A percentile compares a stretch with the other conserved stretches of the same genome.
These are phyloP conservation scores for Verasper variegatus DNA, from an alignment of 2,113 vertebrate species.

Conservation along the genomic window DNA sequence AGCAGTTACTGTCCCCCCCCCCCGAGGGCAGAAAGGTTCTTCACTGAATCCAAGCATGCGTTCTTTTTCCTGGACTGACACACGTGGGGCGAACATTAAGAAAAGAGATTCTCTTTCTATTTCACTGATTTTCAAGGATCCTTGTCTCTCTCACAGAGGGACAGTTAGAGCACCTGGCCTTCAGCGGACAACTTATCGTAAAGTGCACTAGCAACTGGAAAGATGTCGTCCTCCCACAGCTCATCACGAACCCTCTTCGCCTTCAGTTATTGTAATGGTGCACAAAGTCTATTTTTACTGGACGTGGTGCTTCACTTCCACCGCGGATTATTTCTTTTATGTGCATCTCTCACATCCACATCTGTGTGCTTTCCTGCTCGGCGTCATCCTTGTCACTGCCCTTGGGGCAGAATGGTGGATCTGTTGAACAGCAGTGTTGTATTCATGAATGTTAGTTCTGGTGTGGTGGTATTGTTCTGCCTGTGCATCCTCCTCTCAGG, in stretches of 20 bases:
- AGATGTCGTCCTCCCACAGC: not conserved
- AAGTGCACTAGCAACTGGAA: not conserved
- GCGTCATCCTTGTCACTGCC: conserved; percentile 9
- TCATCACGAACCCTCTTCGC: not conserved
- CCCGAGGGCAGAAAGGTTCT: not conserved
- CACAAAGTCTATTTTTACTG: not conserved
- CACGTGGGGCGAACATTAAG: too few relatives aligned
- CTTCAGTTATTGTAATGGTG: not conserved
- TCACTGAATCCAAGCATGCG: not conserved
- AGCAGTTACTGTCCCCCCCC: not conserved
- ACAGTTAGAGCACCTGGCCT: not conserved
- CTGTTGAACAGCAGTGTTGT: not conserved
- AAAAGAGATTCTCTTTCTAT: too few relatives aligned
- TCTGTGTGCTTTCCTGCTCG: conserved; percentile 2
- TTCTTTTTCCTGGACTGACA: not conserved
- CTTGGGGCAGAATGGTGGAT: conserved; percentile 11
- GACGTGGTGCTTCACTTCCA: too few relatives aligned
- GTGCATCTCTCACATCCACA: too few relatives aligned
- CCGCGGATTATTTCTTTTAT: too few relatives aligned
- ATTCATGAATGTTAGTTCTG: not conserved
- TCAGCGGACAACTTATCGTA: not conserved
- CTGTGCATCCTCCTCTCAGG: not conserved
- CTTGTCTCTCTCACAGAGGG: too few relatives aligned
- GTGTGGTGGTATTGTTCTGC: conserved; percentile 4
- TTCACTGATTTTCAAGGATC: too few relatives aligned